Percentiles rank a stretch among this genome's conserved stretches.
Evolutionary conservation across 2,113 vertebrate genomes (phyloP).

Genomic region (Eubucco bourcierii): DNA sequence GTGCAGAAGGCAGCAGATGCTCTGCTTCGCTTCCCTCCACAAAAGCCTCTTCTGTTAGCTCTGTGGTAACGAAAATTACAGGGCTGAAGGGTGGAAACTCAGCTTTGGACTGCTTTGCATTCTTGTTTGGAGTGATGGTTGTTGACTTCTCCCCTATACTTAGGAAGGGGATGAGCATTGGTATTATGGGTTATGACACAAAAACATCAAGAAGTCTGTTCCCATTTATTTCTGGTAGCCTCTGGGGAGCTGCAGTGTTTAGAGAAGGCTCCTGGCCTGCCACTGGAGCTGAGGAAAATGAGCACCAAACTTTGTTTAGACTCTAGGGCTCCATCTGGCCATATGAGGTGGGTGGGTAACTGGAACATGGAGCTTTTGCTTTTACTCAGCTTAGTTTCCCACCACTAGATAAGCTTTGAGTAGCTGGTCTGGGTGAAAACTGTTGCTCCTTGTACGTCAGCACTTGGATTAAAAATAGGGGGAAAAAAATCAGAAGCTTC

Average conservation of each 20-base stretch:
- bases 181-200: constrained; percentile 33
- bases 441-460: constrained; percentile 3
- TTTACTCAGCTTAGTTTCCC: constrained; percentile 36
- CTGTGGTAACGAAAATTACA: not conserved
- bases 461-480: not conserved
- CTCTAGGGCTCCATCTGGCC: not conserved
- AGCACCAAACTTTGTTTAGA: constrained; percentile 3
- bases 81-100: constrained; percentile 17
- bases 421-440: constrained; percentile 9
- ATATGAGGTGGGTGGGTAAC: constrained; percentile 17
- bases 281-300: constrained; percentile 19
- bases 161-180: constrained; percentile 12
- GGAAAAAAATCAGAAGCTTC: constrained; percentile 35
- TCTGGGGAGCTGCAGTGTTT: constrained; percentile 10
- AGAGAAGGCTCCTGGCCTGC: constrained; percentile 15
- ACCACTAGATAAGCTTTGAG: constrained; percentile 24
- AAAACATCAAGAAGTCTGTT: constrained; percentile 31
- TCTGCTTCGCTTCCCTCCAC: not conserved
- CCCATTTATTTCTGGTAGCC: constrained; percentile 25
- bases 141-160: constrained; percentile 40
- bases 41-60: constrained; percentile 5
- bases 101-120: constrained; percentile 29
- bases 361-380: not conserved
- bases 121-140: not conserved
- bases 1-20: not conserved